phyloP scores from a whole-genome alignment of 2,888 invertebrate species.

The Ectobius pallidus region DNA sequence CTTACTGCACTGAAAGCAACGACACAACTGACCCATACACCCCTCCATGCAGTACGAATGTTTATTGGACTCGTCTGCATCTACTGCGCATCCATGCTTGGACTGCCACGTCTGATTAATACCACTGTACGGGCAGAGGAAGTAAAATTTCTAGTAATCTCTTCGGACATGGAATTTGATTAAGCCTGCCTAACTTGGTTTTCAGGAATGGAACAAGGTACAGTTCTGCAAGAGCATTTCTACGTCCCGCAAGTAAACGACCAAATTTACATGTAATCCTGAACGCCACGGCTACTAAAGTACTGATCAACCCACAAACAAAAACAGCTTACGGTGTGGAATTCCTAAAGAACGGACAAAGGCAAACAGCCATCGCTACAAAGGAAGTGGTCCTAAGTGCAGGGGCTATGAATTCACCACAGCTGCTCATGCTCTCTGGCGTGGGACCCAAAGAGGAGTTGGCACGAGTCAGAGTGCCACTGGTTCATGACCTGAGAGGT shows the following conservation, averaged over 20 bases:
- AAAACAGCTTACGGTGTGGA: conserved; percentile 66
- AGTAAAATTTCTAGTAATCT: too few relatives aligned
- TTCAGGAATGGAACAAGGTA: conserved; percentile 64
- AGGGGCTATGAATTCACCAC: conserved; percentile 71
- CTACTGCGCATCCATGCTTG: too few relatives aligned
- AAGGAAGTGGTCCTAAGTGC: conserved; percentile 66
- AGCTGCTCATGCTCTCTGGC: conserved; percentile 69
- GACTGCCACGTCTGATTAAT: too few relatives aligned
- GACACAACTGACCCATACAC: too few relatives aligned
- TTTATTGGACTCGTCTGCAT: too few relatives aligned
- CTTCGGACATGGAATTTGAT: too few relatives aligned
- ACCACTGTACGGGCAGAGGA: too few relatives aligned
- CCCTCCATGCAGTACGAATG: too few relatives aligned
- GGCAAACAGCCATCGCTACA: conserved; percentile 53
- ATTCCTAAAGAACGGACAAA: conserved; percentile 53
- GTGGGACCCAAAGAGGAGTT: conserved; percentile 68
- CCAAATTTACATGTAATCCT: conserved; percentile 66
- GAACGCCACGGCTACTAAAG: conserved; percentile 65
- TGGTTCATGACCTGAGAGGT: conserved; percentile 67
- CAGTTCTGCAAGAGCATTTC: conserved; percentile 66
- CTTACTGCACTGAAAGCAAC: too few relatives aligned
- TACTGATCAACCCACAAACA: conserved; percentile 59
- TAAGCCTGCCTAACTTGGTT: too few relatives aligned
- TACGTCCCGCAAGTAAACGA: conserved; percentile 62
- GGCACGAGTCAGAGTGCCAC: conserved; percentile 62